Base-by-base conservation (phyloP, 1,140 invertebrate species). In the Drosophila parabipectinata region DNA sequence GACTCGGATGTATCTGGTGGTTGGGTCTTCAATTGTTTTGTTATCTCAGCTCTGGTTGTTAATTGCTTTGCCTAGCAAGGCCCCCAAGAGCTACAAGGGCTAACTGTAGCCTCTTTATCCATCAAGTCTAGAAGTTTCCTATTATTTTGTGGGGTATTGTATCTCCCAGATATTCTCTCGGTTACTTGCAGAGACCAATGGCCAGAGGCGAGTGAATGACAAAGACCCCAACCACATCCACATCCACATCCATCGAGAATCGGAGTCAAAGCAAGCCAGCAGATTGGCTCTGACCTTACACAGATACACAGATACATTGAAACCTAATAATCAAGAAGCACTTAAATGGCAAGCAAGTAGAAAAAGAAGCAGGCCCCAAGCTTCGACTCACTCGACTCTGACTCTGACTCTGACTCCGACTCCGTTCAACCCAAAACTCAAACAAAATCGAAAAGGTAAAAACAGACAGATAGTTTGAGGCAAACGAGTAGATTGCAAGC, bases 211-310 rank as follows among this genome's bases (percentile, higher is more conserved):
- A 68, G 51, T 44, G 63, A 47, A 69, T 57, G 66, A 69, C 66
- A 69, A 69, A 69, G 66, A 69, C 47, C 21, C 32, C 59, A 41
- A 4, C 64, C 28, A 32, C 47, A 67, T 15, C 28, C 18, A 32
- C 26, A 64, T 26, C 12, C 41, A 66, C 62, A 68, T 67, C 18
- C 18, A 48, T 30, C 34, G 62, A 55, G 80, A 79, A 84, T 84
- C 64, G 72, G 60, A 84, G 80, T 84, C 80, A 77, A 84, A 84
- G 80, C 52, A 60, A 84, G 78, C 80, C 75, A 76, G 69, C 74
- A 79, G 76, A 72, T 79, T 64, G 63, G 74, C 74, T 71, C 80
- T 84, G 80, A 84, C 80, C 80, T 84, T 84, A 79, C 72, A 84
- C n/a, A 28, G 26, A 55, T 39, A 61, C 28, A 32, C 30, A 32